Evolutionary conservation across 1,140 invertebrate species (phyloP).

Genomic region (Euwallacea similis): DNA sequence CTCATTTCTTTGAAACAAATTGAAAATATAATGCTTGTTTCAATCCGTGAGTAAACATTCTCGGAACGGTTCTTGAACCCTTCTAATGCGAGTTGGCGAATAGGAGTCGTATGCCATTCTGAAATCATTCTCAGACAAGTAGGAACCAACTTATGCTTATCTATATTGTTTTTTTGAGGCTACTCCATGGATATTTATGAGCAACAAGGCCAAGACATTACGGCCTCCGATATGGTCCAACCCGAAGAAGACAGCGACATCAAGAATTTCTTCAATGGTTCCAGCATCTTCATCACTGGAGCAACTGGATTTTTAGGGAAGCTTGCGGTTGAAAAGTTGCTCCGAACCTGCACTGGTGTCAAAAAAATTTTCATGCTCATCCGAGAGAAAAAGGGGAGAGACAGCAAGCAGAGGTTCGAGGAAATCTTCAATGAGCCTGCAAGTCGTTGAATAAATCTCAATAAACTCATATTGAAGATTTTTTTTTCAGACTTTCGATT

Average conservation of each 20-base stretch:
- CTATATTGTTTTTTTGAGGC: neutral
- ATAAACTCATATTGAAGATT: neutral
- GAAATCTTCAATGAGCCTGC: conserved; percentile 67
- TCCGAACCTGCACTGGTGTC: conserved; percentile 57
- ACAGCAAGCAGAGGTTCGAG: conserved; percentile 62
- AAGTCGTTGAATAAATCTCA: conserved; percentile 44
- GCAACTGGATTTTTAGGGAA: conserved; percentile 72
- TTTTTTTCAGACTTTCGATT: conserved; percentile 40
- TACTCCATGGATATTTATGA: conserved; percentile 29
- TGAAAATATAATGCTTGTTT: too few relatives aligned
- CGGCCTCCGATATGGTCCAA: conserved; percentile 35
- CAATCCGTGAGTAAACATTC: too few relatives aligned
- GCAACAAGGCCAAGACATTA: conserved; percentile 40
- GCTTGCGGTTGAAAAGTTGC: conserved; percentile 58
- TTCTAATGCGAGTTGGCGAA: too few relatives aligned
- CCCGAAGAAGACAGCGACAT: conserved; percentile 42
- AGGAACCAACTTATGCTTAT: too few relatives aligned
- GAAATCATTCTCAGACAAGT: too few relatives aligned
- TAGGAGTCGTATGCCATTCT: too few relatives aligned
- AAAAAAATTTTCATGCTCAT: conserved; percentile 76
- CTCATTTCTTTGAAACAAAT: too few relatives aligned
- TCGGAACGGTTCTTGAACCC: too few relatives aligned
- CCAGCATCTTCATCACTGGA: conserved; percentile 59
- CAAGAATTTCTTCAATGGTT: conserved; percentile 46
- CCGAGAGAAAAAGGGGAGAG: conserved; percentile 74